Conservation (phyloP, 2,888 invertebrate genomes). For the Drosophila recens region DNA sequence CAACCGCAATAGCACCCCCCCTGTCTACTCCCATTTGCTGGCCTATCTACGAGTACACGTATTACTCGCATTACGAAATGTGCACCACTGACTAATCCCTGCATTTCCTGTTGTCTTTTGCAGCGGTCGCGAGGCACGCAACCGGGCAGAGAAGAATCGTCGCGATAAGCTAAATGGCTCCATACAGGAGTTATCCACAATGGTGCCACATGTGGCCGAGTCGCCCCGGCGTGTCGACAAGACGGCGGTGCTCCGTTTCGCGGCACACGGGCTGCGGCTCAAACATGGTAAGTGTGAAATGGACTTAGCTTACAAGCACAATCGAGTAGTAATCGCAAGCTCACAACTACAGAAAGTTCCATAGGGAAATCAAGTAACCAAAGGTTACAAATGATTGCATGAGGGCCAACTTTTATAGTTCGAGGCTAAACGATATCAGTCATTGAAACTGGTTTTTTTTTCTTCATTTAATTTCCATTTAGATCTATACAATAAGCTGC, state of each 20-base stretch:
- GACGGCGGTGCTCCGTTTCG: slow-evolving; percentile 94
- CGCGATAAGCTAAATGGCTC: slow-evolving; percentile 95
- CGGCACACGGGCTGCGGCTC: slow-evolving; percentile 93
- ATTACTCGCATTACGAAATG: slow-evolving; percentile 30
- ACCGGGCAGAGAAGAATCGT: slow-evolving; percentile 95
- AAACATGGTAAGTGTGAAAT: slow-evolving; percentile 87
- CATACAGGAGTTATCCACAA: slow-evolving; percentile 92
- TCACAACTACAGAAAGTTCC: background rate
- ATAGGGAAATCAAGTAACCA: background rate
- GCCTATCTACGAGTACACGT: slow-evolving; percentile 1
- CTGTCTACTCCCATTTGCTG: background rate
- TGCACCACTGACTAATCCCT: slow-evolving; percentile 36
- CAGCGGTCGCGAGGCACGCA: slow-evolving; percentile 92
- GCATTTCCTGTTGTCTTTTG: slow-evolving; percentile 65
- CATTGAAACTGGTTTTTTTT: too few species aligned
- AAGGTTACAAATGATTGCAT: background rate
- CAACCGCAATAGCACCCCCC: slow-evolving; percentile 25
- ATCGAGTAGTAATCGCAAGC: background rate
- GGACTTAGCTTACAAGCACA: background rate
- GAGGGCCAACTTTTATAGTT: background rate
- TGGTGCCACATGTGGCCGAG: slow-evolving; percentile 93
- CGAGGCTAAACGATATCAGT: too few species aligned
- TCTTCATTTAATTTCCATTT: too few species aligned
- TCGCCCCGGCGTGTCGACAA: slow-evolving; percentile 95
- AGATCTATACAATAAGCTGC: too few species aligned